phyloP scores from a whole-genome alignment of 2,888 invertebrate genomes.

The Campoletis raptor region DNA sequence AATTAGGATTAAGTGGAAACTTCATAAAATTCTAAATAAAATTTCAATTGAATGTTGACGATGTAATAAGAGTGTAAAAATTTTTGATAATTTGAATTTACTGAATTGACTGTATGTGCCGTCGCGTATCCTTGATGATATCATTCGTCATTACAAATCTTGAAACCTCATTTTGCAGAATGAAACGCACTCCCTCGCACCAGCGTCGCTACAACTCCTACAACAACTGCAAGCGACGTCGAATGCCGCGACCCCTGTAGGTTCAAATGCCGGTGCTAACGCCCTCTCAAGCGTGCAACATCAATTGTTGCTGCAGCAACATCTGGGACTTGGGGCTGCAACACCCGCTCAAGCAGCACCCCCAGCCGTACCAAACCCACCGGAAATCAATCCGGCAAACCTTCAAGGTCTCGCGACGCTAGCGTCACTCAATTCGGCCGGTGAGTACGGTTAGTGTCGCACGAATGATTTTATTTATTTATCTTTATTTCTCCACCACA shows the following conservation, averaged over 20 bases:
- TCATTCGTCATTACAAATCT: slow-evolving; percentile 33
- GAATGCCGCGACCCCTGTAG: slow-evolving; percentile 81
- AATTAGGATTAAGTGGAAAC: no score
- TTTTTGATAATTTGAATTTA: background rate
- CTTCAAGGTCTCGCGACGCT: slow-evolving; percentile 89
- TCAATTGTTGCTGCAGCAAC: slow-evolving; percentile 84
- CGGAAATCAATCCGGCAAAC: slow-evolving; percentile 86
- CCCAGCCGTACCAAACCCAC: slow-evolving; percentile 79
- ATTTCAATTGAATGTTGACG: background rate
- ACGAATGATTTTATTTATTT: slow-evolving; percentile 56
- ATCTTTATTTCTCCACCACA: slow-evolving; percentile 13
- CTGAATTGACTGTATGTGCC: background rate
- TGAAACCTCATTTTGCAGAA: slow-evolving; percentile 73
- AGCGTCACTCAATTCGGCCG: slow-evolving; percentile 82
- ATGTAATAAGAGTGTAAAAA: background rate
- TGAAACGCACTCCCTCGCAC: slow-evolving; percentile 82
- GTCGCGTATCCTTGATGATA: background rate
- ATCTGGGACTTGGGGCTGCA: slow-evolving; percentile 86
- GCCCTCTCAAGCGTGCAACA: slow-evolving; percentile 83
- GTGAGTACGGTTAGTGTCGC: slow-evolving; percentile 83
- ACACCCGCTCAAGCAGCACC: slow-evolving; percentile 85
- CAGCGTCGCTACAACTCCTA: slow-evolving; percentile 85
- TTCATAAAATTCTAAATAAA: background rate
- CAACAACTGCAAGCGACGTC: slow-evolving; percentile 86
- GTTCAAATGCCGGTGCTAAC: slow-evolving; percentile 84